Conservation (phyloP, 2,797 vertebrate genomes). For the Choloepus didactylus region DNA sequence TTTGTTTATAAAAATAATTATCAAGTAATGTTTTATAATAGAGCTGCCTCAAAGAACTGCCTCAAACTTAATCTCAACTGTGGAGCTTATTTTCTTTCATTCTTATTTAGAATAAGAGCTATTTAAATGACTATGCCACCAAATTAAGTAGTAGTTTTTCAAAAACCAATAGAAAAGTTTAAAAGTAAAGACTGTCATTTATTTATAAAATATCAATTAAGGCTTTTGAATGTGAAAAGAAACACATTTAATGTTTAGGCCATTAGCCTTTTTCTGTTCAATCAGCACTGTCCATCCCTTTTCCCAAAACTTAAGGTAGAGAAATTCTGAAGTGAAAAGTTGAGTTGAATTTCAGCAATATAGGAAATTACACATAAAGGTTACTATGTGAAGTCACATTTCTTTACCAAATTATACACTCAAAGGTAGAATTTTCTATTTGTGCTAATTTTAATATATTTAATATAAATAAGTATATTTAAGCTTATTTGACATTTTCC, state of each 20-base stretch:
- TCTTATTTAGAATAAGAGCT: slow-evolving; percentile 63
- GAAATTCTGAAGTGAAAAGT: slow-evolving; percentile 70
- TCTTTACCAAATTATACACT: slow-evolving; percentile 61
- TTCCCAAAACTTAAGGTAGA: slow-evolving; percentile 52
- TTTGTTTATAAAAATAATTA: slow-evolving; percentile 87
- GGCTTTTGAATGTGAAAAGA: slow-evolving; percentile 76
- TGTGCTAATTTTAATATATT: slow-evolving; percentile 66
- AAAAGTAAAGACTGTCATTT: slow-evolving; percentile 63
- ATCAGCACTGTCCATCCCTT: neutral
- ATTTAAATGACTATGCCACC: slow-evolving; percentile 43
- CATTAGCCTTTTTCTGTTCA: slow-evolving; percentile 51
- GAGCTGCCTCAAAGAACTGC: slow-evolving; percentile 84
- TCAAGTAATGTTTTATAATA: slow-evolving; percentile 86
- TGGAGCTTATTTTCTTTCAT: slow-evolving; percentile 47
- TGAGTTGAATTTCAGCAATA: slow-evolving; percentile 65
- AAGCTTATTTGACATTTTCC: slow-evolving; percentile 16
- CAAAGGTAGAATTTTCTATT: slow-evolving; percentile 57
- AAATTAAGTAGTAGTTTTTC: slow-evolving; percentile 55
- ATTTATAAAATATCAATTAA: slow-evolving; percentile 73
- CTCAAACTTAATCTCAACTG: slow-evolving; percentile 69
- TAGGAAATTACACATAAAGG: slow-evolving; percentile 70
- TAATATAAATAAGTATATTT: slow-evolving; percentile 61
- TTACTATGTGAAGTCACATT: slow-evolving; percentile 43
- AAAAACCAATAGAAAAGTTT: slow-evolving; percentile 71
- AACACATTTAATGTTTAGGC: slow-evolving; percentile 36